A percentile compares a stretch with the other conserved stretches of the same genome.
Conservation (phyloP, 2,113 vertebrate species). For the Hipposideros armiger region DNA sequence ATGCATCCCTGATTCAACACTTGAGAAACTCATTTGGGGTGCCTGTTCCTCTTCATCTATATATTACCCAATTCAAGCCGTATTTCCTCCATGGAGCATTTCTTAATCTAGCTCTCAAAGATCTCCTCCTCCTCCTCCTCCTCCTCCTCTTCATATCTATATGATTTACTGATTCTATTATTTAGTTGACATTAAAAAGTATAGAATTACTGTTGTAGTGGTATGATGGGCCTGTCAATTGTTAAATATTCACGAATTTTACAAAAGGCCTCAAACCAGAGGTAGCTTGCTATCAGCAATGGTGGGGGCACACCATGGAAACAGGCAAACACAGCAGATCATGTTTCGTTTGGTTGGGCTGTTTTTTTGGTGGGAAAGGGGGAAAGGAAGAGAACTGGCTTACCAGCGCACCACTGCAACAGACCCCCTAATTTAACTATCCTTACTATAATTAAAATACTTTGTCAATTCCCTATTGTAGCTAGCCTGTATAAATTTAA, state of each 20-base stretch:
- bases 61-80: not conserved
- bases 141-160: not conserved
- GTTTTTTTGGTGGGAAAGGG: not conserved
- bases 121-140: not conserved
- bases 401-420: not conserved
- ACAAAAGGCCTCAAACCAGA: not conserved
- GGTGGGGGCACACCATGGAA: not conserved
- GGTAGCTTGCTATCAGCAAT: not conserved
- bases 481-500: conserved; percentile 16
- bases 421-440: not conserved
- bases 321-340: not conserved
- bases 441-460: not conserved
- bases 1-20: not conserved
- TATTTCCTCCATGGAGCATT: not conserved
- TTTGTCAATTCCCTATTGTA: not conserved
- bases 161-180: not conserved
- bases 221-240: not conserved
- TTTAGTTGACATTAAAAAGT: conserved; percentile 36
- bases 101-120: not conserved
- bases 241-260: conserved; percentile 12
- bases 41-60: not conserved
- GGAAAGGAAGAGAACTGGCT: not conserved
- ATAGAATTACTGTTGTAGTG: not conserved
- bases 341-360: not conserved
- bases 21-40: not conserved